Percentiles rank a stretch among this genome's conserved stretches.
Evolutionary conservation across 2,797 vertebrate species (phyloP).

Genomic region (Phoebastria nigripes): DNA sequence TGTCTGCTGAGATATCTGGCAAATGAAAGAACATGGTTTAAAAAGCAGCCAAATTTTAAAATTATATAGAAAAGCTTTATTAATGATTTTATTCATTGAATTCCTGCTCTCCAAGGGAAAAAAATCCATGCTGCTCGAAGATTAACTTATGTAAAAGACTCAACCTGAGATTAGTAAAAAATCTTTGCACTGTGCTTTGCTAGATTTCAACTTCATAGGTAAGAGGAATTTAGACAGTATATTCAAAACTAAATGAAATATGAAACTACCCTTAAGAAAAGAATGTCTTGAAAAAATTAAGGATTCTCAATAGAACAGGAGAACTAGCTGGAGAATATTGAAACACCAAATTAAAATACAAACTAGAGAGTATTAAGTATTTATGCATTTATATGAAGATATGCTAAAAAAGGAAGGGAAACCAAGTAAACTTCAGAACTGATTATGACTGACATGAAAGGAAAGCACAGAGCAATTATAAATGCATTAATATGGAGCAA

Average conservation of each 20-base stretch:
- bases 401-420: neutral
- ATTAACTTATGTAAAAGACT: neutral
- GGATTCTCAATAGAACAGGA: neutral
- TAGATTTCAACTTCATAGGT: neutral
- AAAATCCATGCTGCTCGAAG: neutral
- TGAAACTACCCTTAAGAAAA: neutral
- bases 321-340: neutral
- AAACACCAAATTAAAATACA: neutral
- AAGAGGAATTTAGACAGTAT: neutral
- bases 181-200: neutral
- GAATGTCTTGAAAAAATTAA: neutral
- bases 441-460: neutral
- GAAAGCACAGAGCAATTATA: neutral
- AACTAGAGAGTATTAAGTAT: neutral
- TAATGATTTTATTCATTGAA: neutral
- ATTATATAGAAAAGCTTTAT: neutral
- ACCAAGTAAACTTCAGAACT: neutral
- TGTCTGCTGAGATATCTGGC: neutral
- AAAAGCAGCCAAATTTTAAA: neutral
- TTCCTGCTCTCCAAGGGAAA: neutral
- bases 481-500: neutral
- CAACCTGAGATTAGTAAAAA: neutral
- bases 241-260: neutral
- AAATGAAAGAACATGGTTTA: neutral
- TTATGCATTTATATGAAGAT: neutral